phyloP scores from a whole-genome alignment of 2,888 invertebrate species.

The Automeris io region DNA sequence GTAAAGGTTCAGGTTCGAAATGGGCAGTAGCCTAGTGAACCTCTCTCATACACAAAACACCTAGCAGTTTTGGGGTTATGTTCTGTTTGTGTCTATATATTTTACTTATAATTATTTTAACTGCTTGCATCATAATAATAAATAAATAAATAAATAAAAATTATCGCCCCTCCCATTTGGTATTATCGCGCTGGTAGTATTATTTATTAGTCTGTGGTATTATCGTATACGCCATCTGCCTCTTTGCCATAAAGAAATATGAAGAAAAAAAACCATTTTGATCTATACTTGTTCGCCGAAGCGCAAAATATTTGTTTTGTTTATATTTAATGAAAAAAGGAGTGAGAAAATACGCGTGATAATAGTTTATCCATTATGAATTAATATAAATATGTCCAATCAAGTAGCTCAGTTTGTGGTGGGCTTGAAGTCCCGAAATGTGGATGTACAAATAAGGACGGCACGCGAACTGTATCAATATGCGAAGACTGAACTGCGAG shows the following conservation, averaged over 20 bases:
- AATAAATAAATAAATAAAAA: no score
- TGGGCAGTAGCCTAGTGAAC: no score
- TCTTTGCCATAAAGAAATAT: slow-evolving; percentile 11
- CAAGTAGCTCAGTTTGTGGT: slow-evolving; percentile 87
- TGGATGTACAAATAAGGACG: slow-evolving; percentile 89
- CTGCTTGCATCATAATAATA: no score
- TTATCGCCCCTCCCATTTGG: no score
- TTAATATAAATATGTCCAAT: slow-evolving; percentile 55
- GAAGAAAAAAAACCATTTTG: slow-evolving; percentile 5
- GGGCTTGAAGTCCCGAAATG: slow-evolving; percentile 92
- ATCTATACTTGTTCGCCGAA: slow-evolving; percentile 17
- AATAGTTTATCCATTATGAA: slow-evolving; percentile 22
- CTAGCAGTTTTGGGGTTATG: no score
- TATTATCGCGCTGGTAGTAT: no score
- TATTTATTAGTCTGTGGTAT: no score
- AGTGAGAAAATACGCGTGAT: slow-evolving; percentile 10
- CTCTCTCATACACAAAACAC: no score
- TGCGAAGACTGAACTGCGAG: slow-evolving; percentile 92
- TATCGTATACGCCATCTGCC: slow-evolving; percentile 11
- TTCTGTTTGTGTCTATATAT: no score
- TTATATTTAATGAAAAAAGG: slow-evolving; percentile 27
- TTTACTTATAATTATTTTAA: no score
- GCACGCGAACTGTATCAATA: slow-evolving; percentile 93
- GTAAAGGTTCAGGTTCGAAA: no score
- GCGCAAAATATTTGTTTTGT: slow-evolving; percentile 23